Evolutionary conservation across 2,113 vertebrate genomes (phyloP).

Genomic region (Aldabrachelys gigantea): DNA sequence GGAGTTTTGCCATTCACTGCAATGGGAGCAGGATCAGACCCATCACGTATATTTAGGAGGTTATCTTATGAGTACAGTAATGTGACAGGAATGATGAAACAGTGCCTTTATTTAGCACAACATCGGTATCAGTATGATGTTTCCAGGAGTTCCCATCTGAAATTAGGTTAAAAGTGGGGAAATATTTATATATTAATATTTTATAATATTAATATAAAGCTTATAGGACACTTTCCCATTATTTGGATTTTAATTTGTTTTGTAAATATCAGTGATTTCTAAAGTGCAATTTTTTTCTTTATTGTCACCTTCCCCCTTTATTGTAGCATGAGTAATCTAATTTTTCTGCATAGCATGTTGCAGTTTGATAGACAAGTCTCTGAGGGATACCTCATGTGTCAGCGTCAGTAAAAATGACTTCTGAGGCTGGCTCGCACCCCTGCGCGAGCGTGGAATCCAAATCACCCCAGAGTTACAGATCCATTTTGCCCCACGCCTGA

Average conservation of each 20-base stretch:
- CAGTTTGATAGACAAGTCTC: conserved; percentile 78
- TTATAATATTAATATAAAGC: not conserved
- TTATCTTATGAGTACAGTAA: conserved; percentile 51
- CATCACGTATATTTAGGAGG: conserved; percentile 19
- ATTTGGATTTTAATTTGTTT: conserved; percentile 46
- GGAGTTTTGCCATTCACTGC: conserved; percentile 52
- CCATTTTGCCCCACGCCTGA: conserved; percentile 57
- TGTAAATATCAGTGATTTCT: conserved; percentile 57
- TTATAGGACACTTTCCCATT: not conserved
- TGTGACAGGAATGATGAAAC: conserved; percentile 46
- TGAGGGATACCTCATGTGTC: conserved; percentile 73
- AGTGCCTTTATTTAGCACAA: conserved; percentile 19
- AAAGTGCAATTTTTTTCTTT: conserved; percentile 37
- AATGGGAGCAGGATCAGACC: conserved; percentile 54
- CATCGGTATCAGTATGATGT: conserved; percentile 42
- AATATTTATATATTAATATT: not conserved
- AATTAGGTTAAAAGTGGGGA: conserved; percentile 13
- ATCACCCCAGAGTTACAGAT: conserved; percentile 66
- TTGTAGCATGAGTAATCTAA: conserved; percentile 76
- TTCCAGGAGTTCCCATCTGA: conserved; percentile 26
- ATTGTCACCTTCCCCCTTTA: conserved; percentile 48
- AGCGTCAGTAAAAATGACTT: conserved; percentile 77
- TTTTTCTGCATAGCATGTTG: conserved; percentile 75
- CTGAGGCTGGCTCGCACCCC: conserved; percentile 76
- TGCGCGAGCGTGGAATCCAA: conserved; percentile 72